Conservation (phyloP, 2,888 invertebrate genomes). For the Pollenia angustigena region DNA sequence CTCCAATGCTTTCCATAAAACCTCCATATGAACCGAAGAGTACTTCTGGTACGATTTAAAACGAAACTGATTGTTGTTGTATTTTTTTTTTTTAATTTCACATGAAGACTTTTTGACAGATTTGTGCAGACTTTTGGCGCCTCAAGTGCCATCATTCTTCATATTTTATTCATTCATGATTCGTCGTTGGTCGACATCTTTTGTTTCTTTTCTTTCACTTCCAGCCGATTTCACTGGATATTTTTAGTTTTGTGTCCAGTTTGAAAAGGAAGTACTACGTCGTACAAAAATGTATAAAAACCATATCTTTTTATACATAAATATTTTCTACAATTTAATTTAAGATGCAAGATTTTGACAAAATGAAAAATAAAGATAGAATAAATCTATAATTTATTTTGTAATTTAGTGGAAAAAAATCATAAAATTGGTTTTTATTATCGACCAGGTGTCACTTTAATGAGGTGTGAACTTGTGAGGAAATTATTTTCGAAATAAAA, state of each 20-base stretch:
- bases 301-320: too few relatives aligned
- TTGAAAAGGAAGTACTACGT: conserved; percentile 46
- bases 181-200: conserved; percentile 6
- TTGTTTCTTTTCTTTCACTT: conserved; percentile 3
- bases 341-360: background rate
- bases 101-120: conserved; percentile 77
- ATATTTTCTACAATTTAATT: too few relatives aligned
- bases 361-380: conserved; percentile 30
- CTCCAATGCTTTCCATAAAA: background rate
- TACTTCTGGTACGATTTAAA: conserved; percentile 17
- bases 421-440: conserved; percentile 54
- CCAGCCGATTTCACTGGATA: conserved; percentile 16
- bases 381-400: conserved; percentile 38
- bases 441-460: conserved; percentile 66
- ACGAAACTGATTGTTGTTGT: conserved; percentile 8
- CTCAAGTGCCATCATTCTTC: conserved; percentile 77
- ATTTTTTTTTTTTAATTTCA: conserved; percentile 55
- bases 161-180: conserved; percentile 71
- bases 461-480: conserved; percentile 56
- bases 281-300: background rate
- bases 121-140: conserved; percentile 79
- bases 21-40: background rate
- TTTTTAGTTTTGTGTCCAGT: conserved; percentile 45
- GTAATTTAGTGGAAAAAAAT: conserved; percentile 13
- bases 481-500: conserved; percentile 21